A percentile compares a stretch with the other conserved stretches of the same genome.
phyloP scores from a whole-genome alignment of 2,888 invertebrate genomes.

The Molanna angustata region DNA sequence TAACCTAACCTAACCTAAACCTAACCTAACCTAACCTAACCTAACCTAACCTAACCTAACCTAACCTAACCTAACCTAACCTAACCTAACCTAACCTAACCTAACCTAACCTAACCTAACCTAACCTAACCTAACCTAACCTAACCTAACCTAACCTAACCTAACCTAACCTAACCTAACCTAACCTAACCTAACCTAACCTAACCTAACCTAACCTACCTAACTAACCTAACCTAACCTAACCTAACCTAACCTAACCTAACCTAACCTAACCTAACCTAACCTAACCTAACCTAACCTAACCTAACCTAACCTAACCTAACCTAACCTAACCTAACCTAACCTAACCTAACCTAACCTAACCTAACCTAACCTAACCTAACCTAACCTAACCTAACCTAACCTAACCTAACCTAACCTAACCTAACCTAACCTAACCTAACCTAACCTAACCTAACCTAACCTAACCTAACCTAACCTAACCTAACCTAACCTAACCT shows the following conservation, averaged over 20 bases:
- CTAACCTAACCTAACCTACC: conserved; percentile 8
- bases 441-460: conserved; percentile 12
- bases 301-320: conserved; percentile 9
- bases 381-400: conserved; percentile 9
- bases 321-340: conserved; percentile 9
- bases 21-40: conserved; percentile 17
- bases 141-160: conserved; percentile 9
- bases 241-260: conserved; percentile 9
- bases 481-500: conserved; percentile 16
- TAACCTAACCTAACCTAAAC: conserved; percentile 15
- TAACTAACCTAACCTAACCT: conserved; percentile 9
- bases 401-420: conserved; percentile 9
- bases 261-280: conserved; percentile 9
- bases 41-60: conserved; percentile 15
- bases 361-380: conserved; percentile 9
- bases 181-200: conserved; percentile 9
- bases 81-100: conserved; percentile 13
- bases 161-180: conserved; percentile 9
- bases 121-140: conserved; percentile 9
- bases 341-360: conserved; percentile 9
- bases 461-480: conserved; percentile 12
- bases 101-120: too few relatives aligned
- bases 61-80: conserved; percentile 15
- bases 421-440: conserved; percentile 9
- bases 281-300: conserved; percentile 9